These are phyloP conservation scores for Oreocharis arfaki DNA, from an alignment of 2,113 vertebrate genomes.

Conservation along the genomic window DNA sequence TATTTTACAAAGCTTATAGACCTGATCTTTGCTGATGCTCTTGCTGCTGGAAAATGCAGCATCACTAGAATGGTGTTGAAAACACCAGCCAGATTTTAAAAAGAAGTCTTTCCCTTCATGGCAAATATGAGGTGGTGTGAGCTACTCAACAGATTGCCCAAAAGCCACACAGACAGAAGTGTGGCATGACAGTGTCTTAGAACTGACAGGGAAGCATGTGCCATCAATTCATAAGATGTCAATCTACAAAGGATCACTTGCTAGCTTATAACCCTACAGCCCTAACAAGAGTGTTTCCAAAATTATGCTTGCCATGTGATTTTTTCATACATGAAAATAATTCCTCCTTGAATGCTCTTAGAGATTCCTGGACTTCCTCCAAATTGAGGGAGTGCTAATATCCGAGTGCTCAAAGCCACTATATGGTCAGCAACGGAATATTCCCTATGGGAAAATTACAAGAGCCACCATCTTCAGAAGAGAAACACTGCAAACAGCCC, in stretches of 20 bases:
- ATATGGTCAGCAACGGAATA: background rate
- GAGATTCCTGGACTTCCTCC: background rate
- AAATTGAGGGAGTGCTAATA: background rate
- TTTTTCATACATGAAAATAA: background rate
- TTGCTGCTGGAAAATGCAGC: background rate
- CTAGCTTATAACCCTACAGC: background rate
- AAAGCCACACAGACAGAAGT: background rate
- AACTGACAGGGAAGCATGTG: background rate
- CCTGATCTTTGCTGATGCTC: background rate
- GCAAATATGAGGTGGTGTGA: background rate
- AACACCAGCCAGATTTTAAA: background rate
- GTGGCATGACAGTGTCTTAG: background rate
- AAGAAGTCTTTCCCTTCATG: background rate
- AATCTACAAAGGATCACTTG: background rate
- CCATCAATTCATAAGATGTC: background rate
- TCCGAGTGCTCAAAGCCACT: background rate
- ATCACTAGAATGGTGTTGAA: background rate
- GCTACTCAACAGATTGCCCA: background rate
- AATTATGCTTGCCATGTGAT: background rate
- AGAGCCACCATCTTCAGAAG: background rate
- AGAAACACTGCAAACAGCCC: background rate
- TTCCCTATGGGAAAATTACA: background rate
- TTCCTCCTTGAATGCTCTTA: background rate
- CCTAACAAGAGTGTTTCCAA: background rate
- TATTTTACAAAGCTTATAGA: background rate